These are phyloP conservation scores for Hemistola chrysoprasaria DNA, from an alignment of 2,888 invertebrate genomes.

Conservation along the genomic window DNA sequence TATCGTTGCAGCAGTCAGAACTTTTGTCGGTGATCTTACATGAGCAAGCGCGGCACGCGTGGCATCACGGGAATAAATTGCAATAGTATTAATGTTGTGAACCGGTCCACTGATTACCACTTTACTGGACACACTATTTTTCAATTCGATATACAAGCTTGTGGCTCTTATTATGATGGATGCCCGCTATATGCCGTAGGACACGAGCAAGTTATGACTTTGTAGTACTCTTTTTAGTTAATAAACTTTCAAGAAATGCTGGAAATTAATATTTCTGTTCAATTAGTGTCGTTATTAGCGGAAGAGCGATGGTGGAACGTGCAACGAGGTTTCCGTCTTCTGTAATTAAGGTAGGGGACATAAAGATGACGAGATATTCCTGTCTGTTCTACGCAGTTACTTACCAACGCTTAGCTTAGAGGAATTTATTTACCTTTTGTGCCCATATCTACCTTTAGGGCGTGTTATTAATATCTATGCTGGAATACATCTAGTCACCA, in stretches of 20 bases:
- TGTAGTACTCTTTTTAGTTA: slow-evolving; percentile 1
- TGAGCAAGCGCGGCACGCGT: slow-evolving; percentile 38
- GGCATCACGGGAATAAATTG: slow-evolving; percentile 60
- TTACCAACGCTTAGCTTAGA: too few relatives aligned
- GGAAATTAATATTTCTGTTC: neutral
- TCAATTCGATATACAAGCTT: slow-evolving; percentile 43
- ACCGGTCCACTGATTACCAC: slow-evolving; percentile 61
- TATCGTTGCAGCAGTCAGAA: too few relatives aligned
- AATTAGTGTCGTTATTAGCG: too few relatives aligned
- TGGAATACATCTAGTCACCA: too few relatives aligned
- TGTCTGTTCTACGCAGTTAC: too few relatives aligned
- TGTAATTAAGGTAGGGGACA: too few relatives aligned
- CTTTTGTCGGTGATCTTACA: slow-evolving; percentile 4
- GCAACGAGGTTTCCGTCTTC: too few relatives aligned
- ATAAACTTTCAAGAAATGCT: neutral
- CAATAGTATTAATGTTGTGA: slow-evolving; percentile 63
- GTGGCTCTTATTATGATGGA: slow-evolving; percentile 23
- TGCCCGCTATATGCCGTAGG: slow-evolving; percentile 11
- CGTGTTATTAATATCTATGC: too few relatives aligned
- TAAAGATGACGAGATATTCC: too few relatives aligned
- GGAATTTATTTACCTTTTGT: too few relatives aligned
- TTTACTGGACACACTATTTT: slow-evolving; percentile 52
- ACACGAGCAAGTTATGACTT: neutral
- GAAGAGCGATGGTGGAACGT: too few relatives aligned
- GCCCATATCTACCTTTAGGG: too few relatives aligned